Base-by-base conservation (phyloP, 64 coral and sea anemone species). In the Hydrozoanthus tunicans region DNA sequence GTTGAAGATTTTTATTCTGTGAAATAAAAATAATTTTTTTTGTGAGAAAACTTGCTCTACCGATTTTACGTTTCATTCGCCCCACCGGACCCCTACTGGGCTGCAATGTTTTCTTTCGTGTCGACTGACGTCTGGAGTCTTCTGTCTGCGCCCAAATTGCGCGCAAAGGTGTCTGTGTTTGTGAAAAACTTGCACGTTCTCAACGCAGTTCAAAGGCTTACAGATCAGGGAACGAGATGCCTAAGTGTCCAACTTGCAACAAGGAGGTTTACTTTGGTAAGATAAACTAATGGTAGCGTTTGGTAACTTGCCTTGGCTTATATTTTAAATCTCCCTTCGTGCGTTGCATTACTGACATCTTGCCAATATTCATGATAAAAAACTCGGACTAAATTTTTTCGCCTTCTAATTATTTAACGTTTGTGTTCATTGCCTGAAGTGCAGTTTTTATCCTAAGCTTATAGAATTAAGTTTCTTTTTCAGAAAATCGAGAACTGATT, bases 221-320 rank as follows among this genome's bases (percentile, higher is more conserved):
- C 6, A 5, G 13, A 60, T 13, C 71, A 62, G 27, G 66, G 83
- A 14, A 27, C 5, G 83, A 56, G n/a, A 96, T 96, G 95, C 89
- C 92, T 0, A 96, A 96, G 89, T 96, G 95, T 77, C 95, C 95
- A 53, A 96, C 81, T 51, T 96, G 95, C 53, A 77, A 55, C 15
- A 96, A 96, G 66, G 92, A 91, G 53, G 95, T 96, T 3, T 96
- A 94, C 93, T 94, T 94, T 85, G 95, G 95, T 96, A 72, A 89
- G 95, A 88, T 53, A 59, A 72, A 71, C 13, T 71, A 3, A 60
- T 13, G 6, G 59, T 65, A 8, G 6, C 58, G 15, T 58, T 12
- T 56, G 6, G 56, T 79, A 54, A 53, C 43, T 13, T 66, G 17
- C 64, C 12, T 66, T 66, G 12, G 64, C 12, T 66, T 66, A 17